Evolutionary conservation across 1,140 invertebrate genomes (phyloP), one percentile per base, ranked within the genome.

Genomic region (Drosophila dunni): DNA sequence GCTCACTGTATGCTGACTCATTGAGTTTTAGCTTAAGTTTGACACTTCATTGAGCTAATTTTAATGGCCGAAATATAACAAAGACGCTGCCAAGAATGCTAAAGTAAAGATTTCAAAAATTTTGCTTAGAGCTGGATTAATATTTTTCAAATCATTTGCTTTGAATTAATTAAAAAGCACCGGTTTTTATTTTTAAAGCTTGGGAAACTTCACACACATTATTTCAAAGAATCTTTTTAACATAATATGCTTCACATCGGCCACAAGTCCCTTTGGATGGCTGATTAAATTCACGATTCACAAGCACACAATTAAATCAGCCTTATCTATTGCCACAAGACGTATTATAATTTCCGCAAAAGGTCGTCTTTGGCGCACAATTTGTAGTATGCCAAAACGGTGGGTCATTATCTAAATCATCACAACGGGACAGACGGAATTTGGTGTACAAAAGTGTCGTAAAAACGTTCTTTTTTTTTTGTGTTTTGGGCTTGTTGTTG

Each of bases 401-500:
- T 70, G 79, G 60, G 80, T 88, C 84, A 89, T 89, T 89, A 89
- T 89, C 85, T 68, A 78, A 88, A 88, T 88, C 81, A 89, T 88
- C 80, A 51, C 84, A 88, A 89, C 75, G 74, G 77, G 74, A 89
- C 77, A 89, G 74, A 89, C 77, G 84, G 56, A 76, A 83, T 84
- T 89, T 81, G 83, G 79, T 81, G 84, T 89, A 74, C 77, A 88
- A 83, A 74, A 34, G 34, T 67, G 80, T 71, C 84, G 64, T 89
- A 89, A 88, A 88, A 84, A 70, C 15, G 67, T 57, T 67, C 64
- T 53, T 44, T 63, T 68, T 78, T 66, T 61, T 56, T 54, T 45
- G 61, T 77, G 64, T 62, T 29, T 51, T 24, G 10, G 20, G 34
- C 17, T 36, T 36, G 29, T 58, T 44, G n/a, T 33, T 60, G 15